Percentiles rank a stretch among this genome's conserved stretches.
These are phyloP conservation scores for Fukomys damarensis DNA, from an alignment of 2,113 vertebrate genomes.

Conservation along the genomic window DNA sequence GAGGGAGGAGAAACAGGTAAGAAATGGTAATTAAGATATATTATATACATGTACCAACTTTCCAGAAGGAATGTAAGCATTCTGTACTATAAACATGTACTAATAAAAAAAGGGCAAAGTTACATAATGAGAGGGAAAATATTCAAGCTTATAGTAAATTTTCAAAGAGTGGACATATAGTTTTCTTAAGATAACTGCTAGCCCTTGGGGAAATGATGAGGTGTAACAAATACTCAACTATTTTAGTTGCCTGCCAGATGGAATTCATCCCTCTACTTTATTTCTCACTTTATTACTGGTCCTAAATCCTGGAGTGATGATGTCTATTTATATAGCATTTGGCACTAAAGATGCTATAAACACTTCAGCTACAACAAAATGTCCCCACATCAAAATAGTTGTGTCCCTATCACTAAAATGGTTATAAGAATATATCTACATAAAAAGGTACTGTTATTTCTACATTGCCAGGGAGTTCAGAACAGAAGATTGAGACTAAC, in stretches of 20 bases:
- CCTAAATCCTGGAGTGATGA: background rate
- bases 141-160: background rate
- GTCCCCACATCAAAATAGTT: background rate
- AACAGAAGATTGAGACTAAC: background rate
- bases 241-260: background rate
- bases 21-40: background rate
- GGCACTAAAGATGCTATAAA: background rate
- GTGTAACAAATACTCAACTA: background rate
- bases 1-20: background rate
- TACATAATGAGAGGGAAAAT: constrained; percentile 11
- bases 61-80: background rate
- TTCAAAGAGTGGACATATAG: background rate
- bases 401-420: background rate
- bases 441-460: background rate
- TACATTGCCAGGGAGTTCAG: background rate
- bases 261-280: background rate
- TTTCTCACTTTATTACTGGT: background rate
- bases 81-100: background rate
- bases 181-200: background rate
- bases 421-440: background rate
- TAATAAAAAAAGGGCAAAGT: background rate
- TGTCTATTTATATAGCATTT: background rate
- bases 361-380: background rate
- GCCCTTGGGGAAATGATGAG: background rate
- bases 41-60: background rate